phyloP scores from a whole-genome alignment of 2,888 invertebrate genomes.

The Nomada fabriciana region DNA sequence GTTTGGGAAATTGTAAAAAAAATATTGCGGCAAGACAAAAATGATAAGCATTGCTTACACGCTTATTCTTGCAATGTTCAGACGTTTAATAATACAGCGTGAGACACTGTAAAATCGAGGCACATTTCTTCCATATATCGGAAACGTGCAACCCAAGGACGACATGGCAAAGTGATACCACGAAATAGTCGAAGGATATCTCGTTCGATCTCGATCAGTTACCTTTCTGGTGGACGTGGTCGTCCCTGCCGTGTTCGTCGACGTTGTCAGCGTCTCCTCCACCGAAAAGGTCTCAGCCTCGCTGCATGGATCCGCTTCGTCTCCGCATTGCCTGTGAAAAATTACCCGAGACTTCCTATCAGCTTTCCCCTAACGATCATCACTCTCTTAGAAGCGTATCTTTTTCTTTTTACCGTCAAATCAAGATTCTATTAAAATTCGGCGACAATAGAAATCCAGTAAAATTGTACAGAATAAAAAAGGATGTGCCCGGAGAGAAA shows the following conservation, averaged over 20 bases:
- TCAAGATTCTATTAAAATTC: constrained; percentile 17
- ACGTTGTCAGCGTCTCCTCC: constrained; percentile 76
- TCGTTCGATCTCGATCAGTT: constrained; percentile 15
- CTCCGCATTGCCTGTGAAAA: constrained; percentile 79
- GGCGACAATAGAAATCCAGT: background rate
- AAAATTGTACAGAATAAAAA: background rate
- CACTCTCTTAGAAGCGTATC: background rate
- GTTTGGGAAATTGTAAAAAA: too few species aligned
- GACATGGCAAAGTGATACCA: background rate
- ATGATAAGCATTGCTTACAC: too few species aligned
- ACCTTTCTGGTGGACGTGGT: constrained; percentile 85
- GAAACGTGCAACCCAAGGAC: constrained; percentile 5
- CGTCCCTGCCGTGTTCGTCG: constrained; percentile 48
- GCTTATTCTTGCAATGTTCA: too few species aligned
- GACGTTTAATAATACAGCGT: too few species aligned
- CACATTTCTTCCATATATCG: constrained; percentile 9
- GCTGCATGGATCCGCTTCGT: constrained; percentile 81
- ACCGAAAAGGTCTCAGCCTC: constrained; percentile 81
- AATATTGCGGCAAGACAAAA: too few species aligned
- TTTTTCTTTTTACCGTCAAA: constrained; percentile 16
- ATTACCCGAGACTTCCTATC: constrained; percentile 22
- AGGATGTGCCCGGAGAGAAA: too few species aligned
- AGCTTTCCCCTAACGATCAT: background rate
- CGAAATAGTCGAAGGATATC: background rate
- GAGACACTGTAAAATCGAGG: background rate